These are phyloP conservation scores for Ispidina picta DNA, from an alignment of 2,797 vertebrate species.

Conservation along the genomic window DNA sequence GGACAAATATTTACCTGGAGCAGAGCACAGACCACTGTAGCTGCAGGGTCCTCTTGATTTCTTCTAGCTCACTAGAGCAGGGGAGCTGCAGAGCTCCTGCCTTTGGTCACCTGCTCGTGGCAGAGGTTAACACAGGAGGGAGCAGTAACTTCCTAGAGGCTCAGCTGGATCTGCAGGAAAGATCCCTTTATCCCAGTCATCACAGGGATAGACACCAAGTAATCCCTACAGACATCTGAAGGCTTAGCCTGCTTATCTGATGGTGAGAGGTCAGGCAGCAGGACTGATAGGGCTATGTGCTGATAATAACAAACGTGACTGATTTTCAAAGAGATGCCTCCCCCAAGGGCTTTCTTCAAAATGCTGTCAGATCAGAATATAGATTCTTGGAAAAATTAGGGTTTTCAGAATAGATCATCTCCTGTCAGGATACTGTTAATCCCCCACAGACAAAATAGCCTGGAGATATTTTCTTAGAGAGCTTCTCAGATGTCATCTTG, in stretches of 20 bases:
- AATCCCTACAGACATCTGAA: neutral
- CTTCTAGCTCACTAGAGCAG: neutral
- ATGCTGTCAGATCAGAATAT: neutral
- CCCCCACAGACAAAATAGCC: neutral
- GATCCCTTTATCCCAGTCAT: neutral
- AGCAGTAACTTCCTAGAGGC: conserved; percentile 37
- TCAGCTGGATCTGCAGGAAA: conserved; percentile 24
- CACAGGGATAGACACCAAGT: neutral
- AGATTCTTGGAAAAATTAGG: neutral
- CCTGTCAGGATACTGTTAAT: neutral
- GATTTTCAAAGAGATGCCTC: neutral
- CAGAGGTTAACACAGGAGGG: neutral
- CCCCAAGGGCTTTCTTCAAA: neutral
- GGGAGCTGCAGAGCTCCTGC: neutral
- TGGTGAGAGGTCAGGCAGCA: neutral
- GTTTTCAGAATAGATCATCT: neutral
- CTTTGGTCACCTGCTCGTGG: neutral
- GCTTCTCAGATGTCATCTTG: neutral
- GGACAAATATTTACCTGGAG: conserved; percentile 34
- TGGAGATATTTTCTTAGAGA: neutral
- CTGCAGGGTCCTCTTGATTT: conserved; percentile 7
- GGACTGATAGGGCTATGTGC: neutral
- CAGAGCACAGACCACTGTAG: neutral
- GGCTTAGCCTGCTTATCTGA: conserved; percentile 12
- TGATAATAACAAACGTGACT: neutral